Base-by-base conservation (phyloP, 2,888 invertebrate genomes). In the Smittia sp. region DNA sequence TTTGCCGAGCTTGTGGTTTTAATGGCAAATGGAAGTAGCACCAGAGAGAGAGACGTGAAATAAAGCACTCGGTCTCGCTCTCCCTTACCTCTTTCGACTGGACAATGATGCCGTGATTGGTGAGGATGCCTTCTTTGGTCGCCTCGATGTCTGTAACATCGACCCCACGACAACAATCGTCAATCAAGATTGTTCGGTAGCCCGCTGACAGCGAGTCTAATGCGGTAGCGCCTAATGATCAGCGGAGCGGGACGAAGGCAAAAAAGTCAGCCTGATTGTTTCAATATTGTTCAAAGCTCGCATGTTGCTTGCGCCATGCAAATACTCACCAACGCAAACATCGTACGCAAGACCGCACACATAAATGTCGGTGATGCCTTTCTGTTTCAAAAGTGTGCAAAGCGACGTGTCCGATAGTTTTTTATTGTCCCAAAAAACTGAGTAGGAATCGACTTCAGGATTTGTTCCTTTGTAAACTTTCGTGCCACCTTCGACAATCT, bases 351-450 rank as follows among this genome's bases (percentile, higher is more conserved):
- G 84, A 0, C 98, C 98, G 80, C 96, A 96, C 52, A 96, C 90
- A 82, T 94, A 96, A 77, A 98, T 92, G 80, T 97, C 96, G 2
- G 95, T 94, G 68, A 94, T 90, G 74, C 89, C 89, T 78, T 90
- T 88, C 81, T 89, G 84, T 75, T 91, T 88, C 74, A 98, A 85
- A 80, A 94, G 91, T 7, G 89, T 87, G 79, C 90, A 89, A 62
- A 98, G 85, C 11, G 90, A 90, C 3, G 97, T 97, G 80, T 94
- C 90, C 0, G 92, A 90, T 75, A 93, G 84, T 82, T 94, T 94
- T 83, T 93, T 93, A 84, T 98, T 98, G 84, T 98, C 98, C 93
- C 95, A 96, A 85, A 98, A 98, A 63, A 96, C 98, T 0, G 97
- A 97, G 83, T 98, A 98, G 1, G 96, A 96, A 83, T 98, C 98